Conservation (phyloP, 2,113 vertebrate species). For the Amia ocellicauda region DNA sequence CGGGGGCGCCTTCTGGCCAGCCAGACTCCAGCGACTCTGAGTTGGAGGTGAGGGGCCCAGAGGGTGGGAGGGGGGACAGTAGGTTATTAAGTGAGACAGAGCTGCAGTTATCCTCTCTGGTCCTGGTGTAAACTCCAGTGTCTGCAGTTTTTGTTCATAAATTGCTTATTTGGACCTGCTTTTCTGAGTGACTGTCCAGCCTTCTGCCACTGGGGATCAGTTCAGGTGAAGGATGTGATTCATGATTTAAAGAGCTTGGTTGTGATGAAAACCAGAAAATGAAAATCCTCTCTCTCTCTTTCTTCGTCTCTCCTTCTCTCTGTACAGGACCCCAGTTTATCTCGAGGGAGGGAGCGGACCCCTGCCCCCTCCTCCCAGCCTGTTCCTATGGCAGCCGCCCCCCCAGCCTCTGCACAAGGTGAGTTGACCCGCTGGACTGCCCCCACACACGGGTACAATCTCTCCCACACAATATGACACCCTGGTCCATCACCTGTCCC, state of each 20-base stretch:
- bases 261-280: no score
- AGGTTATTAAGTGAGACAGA: neutral
- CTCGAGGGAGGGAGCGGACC: slow-evolving; percentile 52
- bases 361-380: slow-evolving; percentile 49
- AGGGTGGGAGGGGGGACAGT: neutral
- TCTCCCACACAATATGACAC: neutral
- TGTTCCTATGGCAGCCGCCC: slow-evolving; percentile 51
- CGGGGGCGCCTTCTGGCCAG: slow-evolving; percentile 65
- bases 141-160: slow-evolving; percentile 6
- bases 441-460: neutral
- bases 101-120: no score
- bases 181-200: no score
- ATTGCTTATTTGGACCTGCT: no score
- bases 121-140: no score
- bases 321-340: slow-evolving; percentile 70
- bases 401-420: slow-evolving; percentile 48
- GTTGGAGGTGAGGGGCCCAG: slow-evolving; percentile 68
- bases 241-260: no score
- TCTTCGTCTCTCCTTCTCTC: neutral
- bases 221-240: no score
- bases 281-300: no score
- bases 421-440: neutral
- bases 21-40: slow-evolving; percentile 91
- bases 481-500: neutral
- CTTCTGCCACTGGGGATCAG: no score